Base-by-base conservation (phyloP, 2,888 invertebrate species). In the Podotricha telesiphe region DNA sequence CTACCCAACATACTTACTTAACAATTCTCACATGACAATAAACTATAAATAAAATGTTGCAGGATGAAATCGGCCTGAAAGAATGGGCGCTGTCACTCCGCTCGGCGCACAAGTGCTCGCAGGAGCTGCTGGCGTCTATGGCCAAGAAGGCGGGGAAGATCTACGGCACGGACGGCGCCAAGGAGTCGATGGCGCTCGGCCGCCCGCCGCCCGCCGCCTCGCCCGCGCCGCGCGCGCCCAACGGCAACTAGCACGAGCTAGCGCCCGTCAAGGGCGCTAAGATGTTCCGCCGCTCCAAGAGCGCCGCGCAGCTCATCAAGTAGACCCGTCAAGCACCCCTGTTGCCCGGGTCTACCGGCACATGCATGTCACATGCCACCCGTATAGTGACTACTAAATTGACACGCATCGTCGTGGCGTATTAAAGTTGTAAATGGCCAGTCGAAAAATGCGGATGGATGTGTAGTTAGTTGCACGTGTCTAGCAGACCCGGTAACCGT, bases 71-170 rank as follows among this genome's bases (percentile, higher is more conserved):
- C 84, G 98, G 99, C 72, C 95, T 99, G 78, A 99, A 98, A 85
- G 99, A 99, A 89, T 99, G 99, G 99, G 97, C 98, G 75, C 94
- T 97, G 72, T 99, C 99, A 64, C 94, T 99, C 79, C 96, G 98
- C 75, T 96, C 98, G 34, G 99, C 99, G 45, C 99, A 99, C 94
- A 98, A 98, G 91, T 95, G 97, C 84, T 99, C 99, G 3, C 96
- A 97, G 86, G 99, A 99, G 88, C 95, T 99, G 80, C 94, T 99
- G 71, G 98, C 98, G 66, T 98, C 97, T 63, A 99, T 99, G 98
- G 99, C 99, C 73, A 97, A 97, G 87, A 99, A 99, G 92, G 99
- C 99, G 47, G 99, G 99, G 78, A 99, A 98, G 94, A 99, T 99
- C 82, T 99, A 99, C 93, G 99, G 99, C 79, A 98, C 99, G 2